Conservation (phyloP, 30 jellyfish, hydroid and myxozoan genomes). For the Chrysaora quinquecirrha region DNA sequence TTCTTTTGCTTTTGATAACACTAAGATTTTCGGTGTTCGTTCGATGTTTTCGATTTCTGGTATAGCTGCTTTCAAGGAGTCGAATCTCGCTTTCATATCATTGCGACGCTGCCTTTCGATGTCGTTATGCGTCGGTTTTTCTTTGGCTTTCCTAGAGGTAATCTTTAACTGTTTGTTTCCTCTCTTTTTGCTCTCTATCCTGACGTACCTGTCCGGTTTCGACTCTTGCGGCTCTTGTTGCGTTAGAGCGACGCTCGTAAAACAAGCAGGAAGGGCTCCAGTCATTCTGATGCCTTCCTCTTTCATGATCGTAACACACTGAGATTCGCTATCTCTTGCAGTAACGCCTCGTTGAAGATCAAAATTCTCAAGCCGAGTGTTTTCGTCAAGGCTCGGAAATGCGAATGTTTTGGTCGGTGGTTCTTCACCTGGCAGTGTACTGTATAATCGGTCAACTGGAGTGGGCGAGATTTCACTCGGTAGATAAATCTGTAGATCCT, state of each 20-base stretch:
- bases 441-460: conserved; percentile 66
- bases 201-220: conserved; percentile 8
- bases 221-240: not conserved
- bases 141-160: not conserved
- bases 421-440: conserved; percentile 56
- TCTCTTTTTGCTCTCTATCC: not conserved
- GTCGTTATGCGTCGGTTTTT: conserved; percentile 67
- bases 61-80: conserved; percentile 43
- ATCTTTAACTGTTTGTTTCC: not conserved
- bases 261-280: not conserved
- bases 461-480: conserved; percentile 76
- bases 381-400: conserved; percentile 64
- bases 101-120: conserved; percentile 79
- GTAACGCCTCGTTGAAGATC: not conserved
- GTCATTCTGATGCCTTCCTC: not conserved
- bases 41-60: conserved; percentile 65
- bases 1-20: conserved; percentile 62
- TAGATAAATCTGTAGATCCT: conserved; percentile 63
- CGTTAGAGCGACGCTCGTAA: not conserved
- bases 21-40: conserved; percentile 73
- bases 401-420: conserved; percentile 19
- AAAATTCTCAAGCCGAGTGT: conserved; percentile 43
- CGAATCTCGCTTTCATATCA: conserved; percentile 77
- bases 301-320: not conserved
- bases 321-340: not conserved